These are phyloP conservation scores for Thyatira batis DNA, from an alignment of 2,888 invertebrate species.

Conservation along the genomic window DNA sequence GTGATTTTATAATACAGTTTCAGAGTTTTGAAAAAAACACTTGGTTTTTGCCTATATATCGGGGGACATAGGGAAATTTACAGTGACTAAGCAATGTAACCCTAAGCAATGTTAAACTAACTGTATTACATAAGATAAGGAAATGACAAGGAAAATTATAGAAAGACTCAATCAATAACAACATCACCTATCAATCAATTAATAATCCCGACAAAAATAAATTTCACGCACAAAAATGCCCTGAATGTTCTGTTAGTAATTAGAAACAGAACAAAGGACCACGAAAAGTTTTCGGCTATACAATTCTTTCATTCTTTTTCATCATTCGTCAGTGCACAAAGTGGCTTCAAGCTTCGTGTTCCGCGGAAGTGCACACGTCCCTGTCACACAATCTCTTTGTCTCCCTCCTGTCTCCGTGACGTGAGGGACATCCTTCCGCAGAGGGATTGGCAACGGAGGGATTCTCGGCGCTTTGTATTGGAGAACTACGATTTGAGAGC, in stretches of 20 bases:
- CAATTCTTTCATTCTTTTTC: slow-evolving; percentile 4
- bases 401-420: slow-evolving; percentile 2
- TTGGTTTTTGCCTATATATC: too few relatives aligned
- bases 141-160: too few relatives aligned
- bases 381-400: not conserved
- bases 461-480: not conserved
- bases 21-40: too few relatives aligned
- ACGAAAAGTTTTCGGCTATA: not conserved
- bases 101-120: too few relatives aligned
- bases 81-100: too few relatives aligned
- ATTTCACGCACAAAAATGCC: not conserved
- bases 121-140: too few relatives aligned
- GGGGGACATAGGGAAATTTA: too few relatives aligned
- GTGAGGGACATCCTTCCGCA: slow-evolving; percentile 1
- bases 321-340: slow-evolving; percentile 3
- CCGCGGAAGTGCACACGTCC: slow-evolving; percentile 10
- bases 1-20: too few relatives aligned
- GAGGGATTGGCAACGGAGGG: not conserved
- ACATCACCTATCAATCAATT: too few relatives aligned
- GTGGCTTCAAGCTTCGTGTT: slow-evolving; percentile 1
- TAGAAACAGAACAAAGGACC: not conserved
- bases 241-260: not conserved
- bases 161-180: too few relatives aligned
- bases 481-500: not conserved
- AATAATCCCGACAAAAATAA: too few relatives aligned